Conservation (phyloP, 2,888 invertebrate species). For the Agonum fuliginosum region DNA sequence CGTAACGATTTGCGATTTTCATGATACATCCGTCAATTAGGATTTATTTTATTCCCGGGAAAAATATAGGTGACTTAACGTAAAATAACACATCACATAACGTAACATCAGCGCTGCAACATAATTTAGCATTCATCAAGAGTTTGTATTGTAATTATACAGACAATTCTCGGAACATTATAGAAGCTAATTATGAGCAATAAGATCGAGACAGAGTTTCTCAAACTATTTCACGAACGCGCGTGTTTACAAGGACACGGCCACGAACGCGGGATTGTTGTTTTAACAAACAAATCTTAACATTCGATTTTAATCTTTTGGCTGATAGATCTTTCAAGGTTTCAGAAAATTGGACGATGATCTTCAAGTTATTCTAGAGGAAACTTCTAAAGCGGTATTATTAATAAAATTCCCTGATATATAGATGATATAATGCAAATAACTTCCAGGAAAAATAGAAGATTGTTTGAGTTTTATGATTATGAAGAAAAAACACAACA, state of each 20-base stretch:
- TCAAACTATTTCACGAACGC: constrained; percentile 19
- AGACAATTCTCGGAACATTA: constrained; percentile 52
- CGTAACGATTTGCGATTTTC: not conserved
- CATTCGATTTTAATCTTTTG: constrained; percentile 11
- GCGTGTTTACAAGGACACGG: constrained; percentile 13
- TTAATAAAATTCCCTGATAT: constrained; percentile 27
- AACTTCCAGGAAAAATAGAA: constrained; percentile 1
- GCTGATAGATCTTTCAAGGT: constrained; percentile 3
- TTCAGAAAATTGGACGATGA: constrained; percentile 16
- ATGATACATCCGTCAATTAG: not conserved
- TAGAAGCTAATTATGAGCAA: constrained; percentile 55
- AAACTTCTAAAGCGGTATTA: not conserved
- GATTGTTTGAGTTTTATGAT: not conserved
- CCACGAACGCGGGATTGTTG: not conserved
- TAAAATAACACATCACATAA: not conserved
- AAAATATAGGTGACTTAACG: not conserved
- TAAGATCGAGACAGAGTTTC: constrained; percentile 45
- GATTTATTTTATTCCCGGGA: not conserved
- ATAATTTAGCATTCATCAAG: constrained; percentile 48
- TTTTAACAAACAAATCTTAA: not conserved
- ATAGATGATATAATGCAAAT: constrained; percentile 43
- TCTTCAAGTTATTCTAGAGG: not conserved
- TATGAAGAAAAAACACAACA: constrained; percentile 1
- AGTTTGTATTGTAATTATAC: constrained; percentile 52
- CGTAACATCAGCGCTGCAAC: not conserved